Evolutionary conservation across 2,888 invertebrate species (phyloP), one percentile per base, ranked within the genome.

Genomic region (Thereva nobilitata): DNA sequence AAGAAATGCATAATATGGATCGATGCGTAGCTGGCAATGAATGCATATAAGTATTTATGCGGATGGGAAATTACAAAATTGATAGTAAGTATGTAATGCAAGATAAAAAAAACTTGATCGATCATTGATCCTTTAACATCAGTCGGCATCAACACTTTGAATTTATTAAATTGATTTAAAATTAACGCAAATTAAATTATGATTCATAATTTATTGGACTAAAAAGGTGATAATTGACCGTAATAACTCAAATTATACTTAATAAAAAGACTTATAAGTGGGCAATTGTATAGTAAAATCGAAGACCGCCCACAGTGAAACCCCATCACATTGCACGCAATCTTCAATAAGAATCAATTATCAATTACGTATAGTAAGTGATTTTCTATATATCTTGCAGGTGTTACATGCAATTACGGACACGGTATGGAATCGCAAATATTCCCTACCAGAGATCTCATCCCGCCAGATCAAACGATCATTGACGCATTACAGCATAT

Each of bases 1-100:
- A 93, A 91, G 81, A 89, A 89, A 72, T 91, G 90, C 66, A 84
- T 92, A 70, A 84, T 95, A 69, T 95, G 95, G 92, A 87, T 88
- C 49, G 90, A 91, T 76, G 83, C 70, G 57, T 72, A 70, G 69
- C 65, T 54, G 41, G 5, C 41, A 61, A 41, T 23, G 23, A 23
- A 23, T 23, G 23, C 23, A 23, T 23, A 23, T 23, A 23, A 23
- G 23, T 23, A 23, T 45, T 45, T 9, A 45, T 10, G 10, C 9
- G 44, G 44, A 45, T 45, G 44, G n/a, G 3, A 45, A 9, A 45
- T 9, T 10, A 45, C 44, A 23, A 23, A 23, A 23, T 23, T 23
- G 23, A 23, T 23, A 23, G 23, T 23, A 23, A 23, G 23, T 23
- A 23, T 23, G 23, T 23, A 23, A 23, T n/a, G n/a, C n/a, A n/a